phyloP scores from a whole-genome alignment of 1,140 invertebrate genomes.

The Cheumatopsyche charites region DNA sequence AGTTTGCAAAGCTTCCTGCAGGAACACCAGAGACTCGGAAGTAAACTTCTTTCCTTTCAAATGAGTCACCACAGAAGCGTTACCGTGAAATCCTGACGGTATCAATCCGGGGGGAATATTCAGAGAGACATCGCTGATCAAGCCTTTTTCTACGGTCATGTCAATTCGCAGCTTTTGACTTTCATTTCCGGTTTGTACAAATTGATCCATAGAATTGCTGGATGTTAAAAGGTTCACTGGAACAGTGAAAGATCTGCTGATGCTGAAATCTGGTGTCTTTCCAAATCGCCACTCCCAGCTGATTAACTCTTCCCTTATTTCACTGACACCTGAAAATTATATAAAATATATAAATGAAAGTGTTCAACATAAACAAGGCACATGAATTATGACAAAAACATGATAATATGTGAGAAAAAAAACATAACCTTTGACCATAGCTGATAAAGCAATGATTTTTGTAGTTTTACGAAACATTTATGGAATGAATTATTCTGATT shows the following conservation, averaged over 20 bases:
- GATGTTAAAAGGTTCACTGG: constrained; percentile 54
- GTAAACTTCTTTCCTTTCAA: constrained; percentile 61
- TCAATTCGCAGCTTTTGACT: constrained; percentile 58
- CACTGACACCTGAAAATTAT: constrained; percentile 66
- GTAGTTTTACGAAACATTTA: no score
- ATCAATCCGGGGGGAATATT: constrained; percentile 59
- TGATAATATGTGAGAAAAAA: background rate
- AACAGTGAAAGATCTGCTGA: constrained; percentile 61
- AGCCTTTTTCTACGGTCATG: constrained; percentile 59
- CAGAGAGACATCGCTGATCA: constrained; percentile 59
- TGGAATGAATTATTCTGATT: no score
- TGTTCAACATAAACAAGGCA: background rate
- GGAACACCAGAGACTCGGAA: constrained; percentile 55
- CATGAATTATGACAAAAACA: background rate
- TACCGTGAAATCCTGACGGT: constrained; percentile 59
- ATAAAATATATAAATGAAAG: constrained; percentile 15
- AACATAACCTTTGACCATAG: background rate
- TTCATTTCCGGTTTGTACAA: constrained; percentile 37
- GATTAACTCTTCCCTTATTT: constrained; percentile 68
- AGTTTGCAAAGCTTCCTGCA: constrained; percentile 59
- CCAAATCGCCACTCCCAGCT: constrained; percentile 90
- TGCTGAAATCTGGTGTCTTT: constrained; percentile 84
- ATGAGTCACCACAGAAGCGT: constrained; percentile 59
- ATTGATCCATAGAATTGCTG: constrained; percentile 39
- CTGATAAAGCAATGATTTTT: background rate